Percentiles rank a stretch among this genome's conserved stretches.
Conservation (phyloP, 2,113 vertebrate species). For the Coptodon rendalli region DNA sequence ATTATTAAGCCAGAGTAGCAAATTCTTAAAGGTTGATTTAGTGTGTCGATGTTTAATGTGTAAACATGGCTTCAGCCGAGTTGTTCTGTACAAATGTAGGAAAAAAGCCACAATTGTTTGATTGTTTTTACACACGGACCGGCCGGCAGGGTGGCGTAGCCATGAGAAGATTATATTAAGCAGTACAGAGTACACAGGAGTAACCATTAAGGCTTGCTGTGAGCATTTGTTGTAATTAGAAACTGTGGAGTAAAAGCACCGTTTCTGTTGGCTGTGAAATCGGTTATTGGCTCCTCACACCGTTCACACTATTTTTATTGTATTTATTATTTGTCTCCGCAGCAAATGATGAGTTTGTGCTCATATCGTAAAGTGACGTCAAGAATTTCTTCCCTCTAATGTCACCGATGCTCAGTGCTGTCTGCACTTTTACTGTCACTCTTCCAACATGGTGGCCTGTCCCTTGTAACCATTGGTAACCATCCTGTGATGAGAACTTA, state of each 20-base stretch:
- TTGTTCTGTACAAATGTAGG: too few species aligned
- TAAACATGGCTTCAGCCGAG: neutral
- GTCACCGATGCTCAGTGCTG: neutral
- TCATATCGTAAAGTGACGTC: neutral
- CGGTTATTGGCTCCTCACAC: neutral
- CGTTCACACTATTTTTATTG: neutral
- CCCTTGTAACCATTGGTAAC: conserved; percentile 33
- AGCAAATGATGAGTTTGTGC: accelerated
- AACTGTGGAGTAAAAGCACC: neutral
- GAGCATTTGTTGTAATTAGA: neutral
- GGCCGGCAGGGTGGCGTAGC: neutral
- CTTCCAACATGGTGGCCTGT: neutral
- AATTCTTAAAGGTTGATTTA: neutral
- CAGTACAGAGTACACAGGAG: neutral
- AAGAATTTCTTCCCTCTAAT: too few species aligned
- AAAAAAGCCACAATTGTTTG: neutral
- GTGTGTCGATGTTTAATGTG: neutral
- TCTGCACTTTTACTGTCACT: neutral
- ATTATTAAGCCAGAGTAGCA: accelerated
- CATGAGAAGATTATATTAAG: neutral
- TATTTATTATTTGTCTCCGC: neutral
- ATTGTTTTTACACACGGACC: neutral
- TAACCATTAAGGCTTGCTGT: neutral
- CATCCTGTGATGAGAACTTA: conserved; percentile 4
- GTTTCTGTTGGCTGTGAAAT: neutral